These are phyloP conservation scores for Poeciliopsis turrubarensis DNA, from an alignment of 2,113 vertebrate species.

Conservation along the genomic window DNA sequence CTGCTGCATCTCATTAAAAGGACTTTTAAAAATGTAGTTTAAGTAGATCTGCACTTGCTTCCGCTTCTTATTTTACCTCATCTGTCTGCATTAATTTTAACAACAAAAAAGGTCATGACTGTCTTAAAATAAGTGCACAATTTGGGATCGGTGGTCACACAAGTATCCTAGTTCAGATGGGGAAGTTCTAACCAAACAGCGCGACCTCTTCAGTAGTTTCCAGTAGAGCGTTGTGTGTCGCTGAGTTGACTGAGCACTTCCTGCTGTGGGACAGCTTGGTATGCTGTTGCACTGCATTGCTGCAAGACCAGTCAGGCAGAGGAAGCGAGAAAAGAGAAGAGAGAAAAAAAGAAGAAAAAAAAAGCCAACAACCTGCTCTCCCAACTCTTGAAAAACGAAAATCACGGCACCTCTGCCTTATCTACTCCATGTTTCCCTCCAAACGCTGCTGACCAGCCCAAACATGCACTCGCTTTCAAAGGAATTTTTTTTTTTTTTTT, in stretches of 20 bases:
- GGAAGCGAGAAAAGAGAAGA: constrained; percentile 22
- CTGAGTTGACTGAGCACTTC: constrained; percentile 25
- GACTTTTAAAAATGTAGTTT: background rate
- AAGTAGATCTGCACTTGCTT: background rate
- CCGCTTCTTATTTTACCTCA: no score
- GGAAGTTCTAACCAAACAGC: background rate
- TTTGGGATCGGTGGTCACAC: background rate
- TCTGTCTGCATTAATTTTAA: no score
- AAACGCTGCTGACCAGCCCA: constrained; percentile 16
- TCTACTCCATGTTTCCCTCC: background rate
- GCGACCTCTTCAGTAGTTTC: background rate
- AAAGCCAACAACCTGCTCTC: constrained; percentile 4
- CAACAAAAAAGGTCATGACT: no score
- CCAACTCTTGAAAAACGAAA: background rate
- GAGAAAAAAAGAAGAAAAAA: no score
- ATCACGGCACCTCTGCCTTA: background rate
- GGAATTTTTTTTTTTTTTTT: constrained; percentile 57
- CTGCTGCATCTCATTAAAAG: no score
- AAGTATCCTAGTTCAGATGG: background rate
- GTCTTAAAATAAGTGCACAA: no score
- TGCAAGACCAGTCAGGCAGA: background rate
- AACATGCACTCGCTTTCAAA: constrained; percentile 30
- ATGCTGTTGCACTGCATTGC: constrained; percentile 8
- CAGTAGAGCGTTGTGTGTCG: background rate
- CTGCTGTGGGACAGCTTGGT: constrained; percentile 7